A percentile compares a stretch with the other conserved stretches of the same genome.
Evolutionary conservation across 2,797 vertebrate species (phyloP).

Genomic region (Coregonus suidteri): DNA sequence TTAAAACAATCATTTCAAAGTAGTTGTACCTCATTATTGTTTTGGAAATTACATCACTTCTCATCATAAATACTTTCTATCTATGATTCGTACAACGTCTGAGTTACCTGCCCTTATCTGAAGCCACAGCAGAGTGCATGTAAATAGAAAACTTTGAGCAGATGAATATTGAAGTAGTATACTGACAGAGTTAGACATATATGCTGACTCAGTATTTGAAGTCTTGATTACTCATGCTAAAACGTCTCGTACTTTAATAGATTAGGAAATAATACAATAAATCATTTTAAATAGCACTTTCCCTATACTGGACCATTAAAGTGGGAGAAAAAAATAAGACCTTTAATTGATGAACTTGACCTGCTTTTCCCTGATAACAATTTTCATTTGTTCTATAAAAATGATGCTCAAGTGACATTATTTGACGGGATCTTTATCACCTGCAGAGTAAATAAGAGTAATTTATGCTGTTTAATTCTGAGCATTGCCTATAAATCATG

Average conservation of each 20-base stretch:
- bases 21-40: neutral
- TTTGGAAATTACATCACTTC: neutral
- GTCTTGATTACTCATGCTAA: conserved; percentile 73
- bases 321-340: conserved; percentile 57
- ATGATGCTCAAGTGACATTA: conserved; percentile 83
- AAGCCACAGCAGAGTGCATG: neutral
- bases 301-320: conserved; percentile 60
- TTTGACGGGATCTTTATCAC: conserved; percentile 84
- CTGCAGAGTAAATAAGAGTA: conserved; percentile 84
- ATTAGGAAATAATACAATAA: conserved; percentile 83
- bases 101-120: neutral
- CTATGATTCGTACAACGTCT: neutral
- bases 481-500: conserved; percentile 77
- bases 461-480: conserved; percentile 83
- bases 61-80: neutral
- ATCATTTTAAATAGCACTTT: conserved; percentile 76
- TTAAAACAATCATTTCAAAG: conserved; percentile 17
- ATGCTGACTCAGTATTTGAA: conserved; percentile 76
- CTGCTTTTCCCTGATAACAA: conserved; percentile 81
- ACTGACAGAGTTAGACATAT: conserved; percentile 54
- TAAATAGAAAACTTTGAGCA: conserved; percentile 35
- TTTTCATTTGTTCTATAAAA: conserved; percentile 85
- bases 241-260: conserved; percentile 76
- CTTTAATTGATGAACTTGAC: conserved; percentile 84
- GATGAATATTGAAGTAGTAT: conserved; percentile 49